Evolutionary conservation across 2,113 vertebrate species (phyloP).

Genomic region (Gorsachius goisagi): DNA sequence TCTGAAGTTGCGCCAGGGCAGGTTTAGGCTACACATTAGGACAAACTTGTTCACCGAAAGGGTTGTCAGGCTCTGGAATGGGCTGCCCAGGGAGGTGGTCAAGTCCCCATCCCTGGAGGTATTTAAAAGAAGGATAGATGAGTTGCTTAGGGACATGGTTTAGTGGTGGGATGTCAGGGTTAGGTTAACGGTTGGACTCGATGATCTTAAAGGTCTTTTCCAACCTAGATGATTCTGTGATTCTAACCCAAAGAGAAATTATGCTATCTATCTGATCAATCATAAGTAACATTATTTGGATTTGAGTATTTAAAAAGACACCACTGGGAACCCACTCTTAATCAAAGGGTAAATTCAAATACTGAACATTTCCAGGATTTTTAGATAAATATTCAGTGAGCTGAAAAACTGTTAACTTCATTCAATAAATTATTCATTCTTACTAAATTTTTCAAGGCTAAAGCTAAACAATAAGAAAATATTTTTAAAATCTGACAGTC

Average conservation of each 20-base stretch:
- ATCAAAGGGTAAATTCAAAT: not conserved
- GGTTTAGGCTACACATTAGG: too few species aligned
- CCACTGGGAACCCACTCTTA: not conserved
- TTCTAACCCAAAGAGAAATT: not conserved
- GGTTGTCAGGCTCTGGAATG: too few species aligned
- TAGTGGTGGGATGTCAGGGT: too few species aligned
- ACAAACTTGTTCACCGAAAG: too few species aligned
- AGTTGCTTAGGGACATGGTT: too few species aligned
- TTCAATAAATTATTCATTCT: slow-evolving; percentile 5
- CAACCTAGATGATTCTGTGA: too few species aligned
- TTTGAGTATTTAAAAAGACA: not conserved
- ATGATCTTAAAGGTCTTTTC: too few species aligned
- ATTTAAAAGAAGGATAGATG: too few species aligned
- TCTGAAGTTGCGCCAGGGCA: too few species aligned
- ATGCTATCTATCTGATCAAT: not conserved
- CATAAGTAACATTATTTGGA: not conserved
- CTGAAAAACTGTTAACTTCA: not conserved
- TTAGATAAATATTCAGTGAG: not conserved
- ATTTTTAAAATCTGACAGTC: not conserved
- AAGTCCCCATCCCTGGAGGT: too few species aligned
- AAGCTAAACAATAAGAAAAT: not conserved
- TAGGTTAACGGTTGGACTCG: too few species aligned
- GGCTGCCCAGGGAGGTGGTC: too few species aligned
- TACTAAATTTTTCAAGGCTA: not conserved
- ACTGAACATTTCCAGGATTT: not conserved